Percentiles rank a stretch among this genome's conserved stretches.
phyloP scores from a whole-genome alignment of 2,113 vertebrate genomes.

The Dasypus novemcinctus region DNA sequence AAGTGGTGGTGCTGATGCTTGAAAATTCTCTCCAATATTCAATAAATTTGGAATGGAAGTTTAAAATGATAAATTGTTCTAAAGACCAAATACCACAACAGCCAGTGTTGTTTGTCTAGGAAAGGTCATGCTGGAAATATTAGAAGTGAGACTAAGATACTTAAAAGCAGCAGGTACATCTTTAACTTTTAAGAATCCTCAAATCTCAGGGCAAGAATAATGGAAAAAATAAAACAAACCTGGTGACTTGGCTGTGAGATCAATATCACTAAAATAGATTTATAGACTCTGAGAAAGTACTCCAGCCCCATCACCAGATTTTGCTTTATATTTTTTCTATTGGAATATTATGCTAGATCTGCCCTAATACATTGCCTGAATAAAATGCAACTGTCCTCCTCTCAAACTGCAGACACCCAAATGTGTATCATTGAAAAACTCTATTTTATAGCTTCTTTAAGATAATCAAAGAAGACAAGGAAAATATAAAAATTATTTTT shows the following conservation, averaged over 20 bases:
- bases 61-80: not conserved
- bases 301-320: not conserved
- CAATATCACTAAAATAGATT: not conserved
- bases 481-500: not conserved
- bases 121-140: not conserved
- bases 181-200: constrained; percentile 31
- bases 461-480: not conserved
- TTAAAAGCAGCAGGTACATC: not conserved
- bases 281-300: not conserved
- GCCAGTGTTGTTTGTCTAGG: not conserved
- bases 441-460: not conserved
- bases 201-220: not conserved
- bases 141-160: not conserved
- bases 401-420: not conserved
- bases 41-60: constrained; percentile 12
- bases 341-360: not conserved
- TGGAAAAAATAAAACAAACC: not conserved
- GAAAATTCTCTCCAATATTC: not conserved
- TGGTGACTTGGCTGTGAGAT: constrained; percentile 14
- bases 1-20: not conserved
- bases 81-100: not conserved
- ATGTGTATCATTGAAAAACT: not conserved
- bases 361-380: not conserved
- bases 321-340: constrained; percentile 28
- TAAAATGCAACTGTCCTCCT: not conserved